phyloP scores from a whole-genome alignment of 2,888 invertebrate species.

The Bugula neritina region DNA sequence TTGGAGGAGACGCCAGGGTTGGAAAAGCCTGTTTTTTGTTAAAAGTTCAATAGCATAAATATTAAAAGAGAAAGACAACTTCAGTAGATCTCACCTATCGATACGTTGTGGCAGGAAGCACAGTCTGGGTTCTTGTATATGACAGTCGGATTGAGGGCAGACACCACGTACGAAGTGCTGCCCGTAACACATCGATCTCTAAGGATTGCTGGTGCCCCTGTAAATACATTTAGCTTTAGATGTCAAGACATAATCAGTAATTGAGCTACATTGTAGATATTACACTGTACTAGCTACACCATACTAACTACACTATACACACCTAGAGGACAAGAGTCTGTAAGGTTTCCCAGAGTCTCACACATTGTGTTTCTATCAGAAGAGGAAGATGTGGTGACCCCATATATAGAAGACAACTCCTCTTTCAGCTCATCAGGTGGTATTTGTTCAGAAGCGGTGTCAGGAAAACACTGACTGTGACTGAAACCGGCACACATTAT shows the following conservation, averaged over 20 bases:
- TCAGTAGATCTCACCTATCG: no score
- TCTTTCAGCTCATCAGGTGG: neutral
- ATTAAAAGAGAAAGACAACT: no score
- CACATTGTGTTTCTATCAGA: neutral
- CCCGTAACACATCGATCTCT: neutral
- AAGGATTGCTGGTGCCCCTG: neutral
- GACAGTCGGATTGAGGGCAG: neutral
- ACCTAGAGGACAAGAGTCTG: neutral
- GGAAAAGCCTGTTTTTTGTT: no score
- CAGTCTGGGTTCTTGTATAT: conserved; percentile 12
- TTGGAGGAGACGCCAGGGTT: no score
- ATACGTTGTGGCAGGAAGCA: neutral
- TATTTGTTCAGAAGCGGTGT: neutral
- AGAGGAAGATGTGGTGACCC: neutral
- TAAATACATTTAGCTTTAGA: neutral
- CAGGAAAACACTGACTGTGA: neutral
- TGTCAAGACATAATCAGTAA: no score
- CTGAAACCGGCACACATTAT: no score
- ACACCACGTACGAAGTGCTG: neutral
- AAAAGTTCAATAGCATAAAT: no score
- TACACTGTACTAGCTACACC: no score
- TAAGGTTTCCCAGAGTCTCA: neutral
- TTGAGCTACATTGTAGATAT: no score
- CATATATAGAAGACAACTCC: neutral
- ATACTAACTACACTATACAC: no score